Evolutionary conservation across 2,113 vertebrate genomes (phyloP), one percentile per base, ranked within the genome.

Genomic region (Fulica atra): DNA sequence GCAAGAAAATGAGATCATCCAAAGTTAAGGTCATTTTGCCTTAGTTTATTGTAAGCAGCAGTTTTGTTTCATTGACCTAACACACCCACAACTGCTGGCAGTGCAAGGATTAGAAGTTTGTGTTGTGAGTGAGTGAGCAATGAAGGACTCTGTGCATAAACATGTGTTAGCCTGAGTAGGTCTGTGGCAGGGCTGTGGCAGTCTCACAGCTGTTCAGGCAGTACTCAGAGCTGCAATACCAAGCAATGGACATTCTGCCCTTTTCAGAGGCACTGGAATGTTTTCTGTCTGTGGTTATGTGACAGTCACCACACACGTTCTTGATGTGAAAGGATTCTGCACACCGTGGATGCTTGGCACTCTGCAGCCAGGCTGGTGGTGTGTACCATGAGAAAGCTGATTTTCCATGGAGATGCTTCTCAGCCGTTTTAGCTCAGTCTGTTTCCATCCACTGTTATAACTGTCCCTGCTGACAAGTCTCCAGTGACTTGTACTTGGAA

Each of bases 261-360:
- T 86, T 68, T 60, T 31, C 13, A 59, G 31, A 21, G 40, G 42
- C 53, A 53, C 11, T 77, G 60, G 65, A 64, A 69, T 69, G 6
- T 51, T 72, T 8, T 0, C 0, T 63, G 7, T 54, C n/a, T 79
- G 12, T 4, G 73, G 60, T 31, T 31, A 36, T n/a, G 35, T 56
- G 25, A 29, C 33, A 15, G 12, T 70, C 60, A n/a, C 4, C 60
- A n/a, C 4, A 0, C 26, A 28, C 10, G 10, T 71, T 79, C 51
- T 57, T 93, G 51, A 42, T 46, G 8, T 1, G 28, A 53, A 77
- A 70, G 33, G 25, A 25, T 80, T 29, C 40, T 1, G 1, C 8
- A 2, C 0, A 0, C 7, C 1, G 0, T 2, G 7, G 35, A 13
- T 57, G 13, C 51, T 70, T 61, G 50, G 38, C 24, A 29, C 13